Percentiles rank a stretch among this genome's conserved stretches.
Conservation (phyloP, 1,140 invertebrate species). For the Drosophila busckii region DNA sequence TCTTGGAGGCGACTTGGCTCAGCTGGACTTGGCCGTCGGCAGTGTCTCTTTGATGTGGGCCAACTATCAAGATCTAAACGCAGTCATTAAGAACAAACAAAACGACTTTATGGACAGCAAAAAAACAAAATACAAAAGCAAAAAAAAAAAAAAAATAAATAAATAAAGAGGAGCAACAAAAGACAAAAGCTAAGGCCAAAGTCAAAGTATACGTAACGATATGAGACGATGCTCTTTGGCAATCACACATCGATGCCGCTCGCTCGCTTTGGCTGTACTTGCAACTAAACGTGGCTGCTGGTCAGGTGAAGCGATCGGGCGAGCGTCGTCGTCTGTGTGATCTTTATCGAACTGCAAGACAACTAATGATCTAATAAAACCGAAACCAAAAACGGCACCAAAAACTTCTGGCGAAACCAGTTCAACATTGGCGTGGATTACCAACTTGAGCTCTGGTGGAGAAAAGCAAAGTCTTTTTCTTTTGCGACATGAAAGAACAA, state of each 20-base stretch:
- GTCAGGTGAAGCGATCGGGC: constrained; percentile 29
- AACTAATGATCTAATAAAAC: constrained; percentile 79
- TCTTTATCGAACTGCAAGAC: constrained; percentile 75
- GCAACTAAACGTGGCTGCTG: constrained; percentile 6
- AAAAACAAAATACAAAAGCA: constrained; percentile 54
- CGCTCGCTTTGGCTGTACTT: constrained; percentile 19
- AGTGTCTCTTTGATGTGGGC: constrained; percentile 64
- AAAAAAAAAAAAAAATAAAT: not conserved
- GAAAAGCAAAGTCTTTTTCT: no score
- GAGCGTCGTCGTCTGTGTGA: constrained; percentile 62
- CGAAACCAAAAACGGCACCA: constrained; percentile 59
- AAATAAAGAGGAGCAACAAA: constrained; percentile 18
- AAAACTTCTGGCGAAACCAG: constrained; percentile 41
- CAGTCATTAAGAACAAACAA: constrained; percentile 77
- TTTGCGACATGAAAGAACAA: constrained; percentile 57
- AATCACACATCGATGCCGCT: constrained; percentile 41
- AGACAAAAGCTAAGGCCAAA: constrained; percentile 16
- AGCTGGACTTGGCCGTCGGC: constrained; percentile 54
- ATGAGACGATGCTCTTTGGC: constrained; percentile 41
- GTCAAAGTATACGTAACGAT: constrained; percentile 10
- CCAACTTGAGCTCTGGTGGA: constrained; percentile 36
- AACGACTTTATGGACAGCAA: constrained; percentile 76
- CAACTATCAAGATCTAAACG: constrained; percentile 77
- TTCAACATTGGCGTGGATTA: constrained; percentile 47
- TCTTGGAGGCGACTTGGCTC: constrained; percentile 6